Conservation (phyloP, 2,113 vertebrate genomes). For the Sprattus sprattus region DNA sequence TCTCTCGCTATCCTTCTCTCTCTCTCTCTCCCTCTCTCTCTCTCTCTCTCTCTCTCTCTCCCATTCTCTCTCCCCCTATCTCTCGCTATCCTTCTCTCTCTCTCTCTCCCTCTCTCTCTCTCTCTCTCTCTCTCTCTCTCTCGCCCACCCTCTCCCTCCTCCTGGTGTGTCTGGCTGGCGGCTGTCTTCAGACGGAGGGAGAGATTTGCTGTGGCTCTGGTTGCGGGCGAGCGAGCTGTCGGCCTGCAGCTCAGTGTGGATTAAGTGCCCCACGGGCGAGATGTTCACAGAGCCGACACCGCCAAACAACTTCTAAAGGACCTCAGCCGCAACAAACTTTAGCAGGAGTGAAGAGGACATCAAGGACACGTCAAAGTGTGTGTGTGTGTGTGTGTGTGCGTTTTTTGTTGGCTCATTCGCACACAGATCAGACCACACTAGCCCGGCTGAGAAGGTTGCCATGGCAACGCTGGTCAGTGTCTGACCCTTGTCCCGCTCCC, state of each 20-base stretch:
- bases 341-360: neutral
- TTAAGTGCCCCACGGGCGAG: neutral
- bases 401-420: neutral
- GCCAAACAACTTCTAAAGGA: neutral
- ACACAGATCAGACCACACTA: neutral
- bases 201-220: constrained; percentile 1
- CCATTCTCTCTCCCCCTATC: neutral
- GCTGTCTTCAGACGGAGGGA: neutral
- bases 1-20: neutral
- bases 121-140: neutral
- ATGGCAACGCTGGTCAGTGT: constrained; percentile 63
- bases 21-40: neutral
- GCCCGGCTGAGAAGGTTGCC: constrained; percentile 55
- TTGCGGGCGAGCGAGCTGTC: neutral
- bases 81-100: no score
- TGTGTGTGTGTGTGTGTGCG: neutral
- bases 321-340: neutral
- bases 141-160: neutral
- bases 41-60: neutral
- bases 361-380: neutral
- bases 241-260: neutral
- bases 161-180: neutral
- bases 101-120: no score
- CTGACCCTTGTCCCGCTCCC: constrained; percentile 22
- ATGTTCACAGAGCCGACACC: neutral